These are phyloP conservation scores for Xanthia togata DNA, from an alignment of 2,888 invertebrate genomes.

Conservation along the genomic window DNA sequence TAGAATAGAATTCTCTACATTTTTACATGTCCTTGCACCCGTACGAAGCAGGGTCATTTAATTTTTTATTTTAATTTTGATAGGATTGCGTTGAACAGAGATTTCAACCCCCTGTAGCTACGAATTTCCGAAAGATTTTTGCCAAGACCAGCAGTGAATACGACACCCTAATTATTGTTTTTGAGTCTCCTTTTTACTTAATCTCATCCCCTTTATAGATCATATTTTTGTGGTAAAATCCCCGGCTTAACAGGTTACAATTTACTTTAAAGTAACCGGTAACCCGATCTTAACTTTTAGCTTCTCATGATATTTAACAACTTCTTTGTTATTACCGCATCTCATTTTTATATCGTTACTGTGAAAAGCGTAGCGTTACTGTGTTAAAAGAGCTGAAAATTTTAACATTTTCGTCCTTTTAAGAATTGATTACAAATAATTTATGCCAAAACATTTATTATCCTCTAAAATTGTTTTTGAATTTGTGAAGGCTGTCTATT, in stretches of 20 bases:
- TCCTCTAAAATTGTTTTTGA: neutral
- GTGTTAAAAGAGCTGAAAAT: neutral
- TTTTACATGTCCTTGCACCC: neutral
- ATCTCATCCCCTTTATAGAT: neutral
- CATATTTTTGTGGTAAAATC: conserved; percentile 13
- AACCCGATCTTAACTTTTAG: conserved; percentile 19
- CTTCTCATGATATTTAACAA: conserved; percentile 23
- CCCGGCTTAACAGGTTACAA: conserved; percentile 1
- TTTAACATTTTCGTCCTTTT: neutral
- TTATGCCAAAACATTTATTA: neutral
- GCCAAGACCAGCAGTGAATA: neutral
- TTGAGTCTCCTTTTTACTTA: neutral
- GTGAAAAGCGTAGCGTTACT: too few relatives aligned
- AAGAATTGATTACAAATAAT: neutral
- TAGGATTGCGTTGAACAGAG: neutral
- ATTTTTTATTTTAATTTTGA: neutral
- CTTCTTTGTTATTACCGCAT: neutral
- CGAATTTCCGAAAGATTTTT: neutral
- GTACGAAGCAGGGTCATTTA: neutral
- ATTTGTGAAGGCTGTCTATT: neutral
- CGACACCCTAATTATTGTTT: neutral
- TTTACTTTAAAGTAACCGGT: conserved; percentile 22
- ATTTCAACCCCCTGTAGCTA: neutral
- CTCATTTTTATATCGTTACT: neutral
- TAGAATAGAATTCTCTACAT: neutral